A percentile compares a stretch with the other conserved stretches of the same genome.
phyloP scores from a whole-genome alignment of 2,888 invertebrate species.

The Coronaproctus castanopsis region DNA sequence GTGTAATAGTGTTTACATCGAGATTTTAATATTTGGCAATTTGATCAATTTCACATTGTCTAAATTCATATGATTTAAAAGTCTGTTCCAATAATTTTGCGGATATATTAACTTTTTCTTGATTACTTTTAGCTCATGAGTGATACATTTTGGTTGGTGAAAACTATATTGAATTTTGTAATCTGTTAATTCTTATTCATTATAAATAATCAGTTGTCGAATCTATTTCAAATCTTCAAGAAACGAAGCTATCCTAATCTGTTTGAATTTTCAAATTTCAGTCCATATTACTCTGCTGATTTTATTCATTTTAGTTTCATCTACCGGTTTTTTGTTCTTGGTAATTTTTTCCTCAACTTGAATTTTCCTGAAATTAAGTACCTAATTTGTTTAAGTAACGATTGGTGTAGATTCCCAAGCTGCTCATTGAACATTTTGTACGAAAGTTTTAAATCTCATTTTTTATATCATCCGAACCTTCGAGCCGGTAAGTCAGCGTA shows the following conservation, averaged over 20 bases:
- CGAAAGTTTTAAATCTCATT: background rate
- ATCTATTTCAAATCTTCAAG: background rate
- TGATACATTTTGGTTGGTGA: background rate
- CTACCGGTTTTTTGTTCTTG: background rate
- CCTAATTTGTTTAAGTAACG: background rate
- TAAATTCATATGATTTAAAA: background rate
- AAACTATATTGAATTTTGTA: background rate
- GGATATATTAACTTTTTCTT: background rate
- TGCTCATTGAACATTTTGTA: background rate
- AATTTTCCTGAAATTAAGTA: background rate
- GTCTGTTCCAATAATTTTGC: background rate
- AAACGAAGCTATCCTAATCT: background rate
- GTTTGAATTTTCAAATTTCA: background rate
- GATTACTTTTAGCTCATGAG: background rate
- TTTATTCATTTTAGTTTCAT: background rate
- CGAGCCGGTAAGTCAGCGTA: background rate
- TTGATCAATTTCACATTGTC: background rate
- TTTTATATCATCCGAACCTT: background rate
- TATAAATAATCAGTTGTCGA: background rate
- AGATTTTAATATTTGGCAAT: background rate
- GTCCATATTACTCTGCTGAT: background rate
- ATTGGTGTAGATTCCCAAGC: background rate
- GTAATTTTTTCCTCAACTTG: background rate
- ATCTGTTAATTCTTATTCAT: background rate
- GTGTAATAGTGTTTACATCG: background rate